Percentiles rank a stretch among this genome's conserved stretches.
Evolutionary conservation across 2,888 invertebrate genomes (phyloP).

Genomic region (Nephrotoma flavescens): DNA sequence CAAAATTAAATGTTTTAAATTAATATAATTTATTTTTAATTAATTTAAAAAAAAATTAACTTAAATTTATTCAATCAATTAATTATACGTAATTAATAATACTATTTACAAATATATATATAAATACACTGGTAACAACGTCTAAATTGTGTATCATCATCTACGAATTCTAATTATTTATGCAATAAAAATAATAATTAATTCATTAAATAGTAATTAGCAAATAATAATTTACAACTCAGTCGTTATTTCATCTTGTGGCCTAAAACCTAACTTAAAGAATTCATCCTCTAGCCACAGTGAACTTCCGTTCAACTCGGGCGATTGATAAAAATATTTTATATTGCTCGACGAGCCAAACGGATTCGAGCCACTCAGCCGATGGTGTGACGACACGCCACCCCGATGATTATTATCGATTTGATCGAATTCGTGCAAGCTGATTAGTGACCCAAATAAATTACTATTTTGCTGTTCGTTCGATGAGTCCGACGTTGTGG

Average conservation of each 20-base stretch:
- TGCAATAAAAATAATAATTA: background rate
- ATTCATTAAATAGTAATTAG: background rate
- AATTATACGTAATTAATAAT: background rate
- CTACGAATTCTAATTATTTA: background rate
- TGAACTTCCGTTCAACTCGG: conserved; percentile 37
- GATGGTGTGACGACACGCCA: conserved; percentile 19
- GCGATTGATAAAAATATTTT: conserved; percentile 10
- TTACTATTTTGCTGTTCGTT: conserved; percentile 22
- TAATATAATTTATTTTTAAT: background rate
- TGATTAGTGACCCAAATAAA: conserved; percentile 30
- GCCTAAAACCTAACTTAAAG: conserved; percentile 67
- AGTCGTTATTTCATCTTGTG: conserved; percentile 79
- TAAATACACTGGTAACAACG: conserved; percentile 4
- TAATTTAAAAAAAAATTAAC: background rate
- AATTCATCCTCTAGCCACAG: conserved; percentile 67
- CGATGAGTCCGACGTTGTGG: conserved; percentile 5
- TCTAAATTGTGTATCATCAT: background rate
- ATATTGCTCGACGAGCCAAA: conserved; percentile 1
- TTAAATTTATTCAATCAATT: background rate
- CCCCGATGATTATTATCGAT: conserved; percentile 34
- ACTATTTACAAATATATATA: background rate
- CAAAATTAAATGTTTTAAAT: background rate
- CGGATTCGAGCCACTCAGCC: background rate
- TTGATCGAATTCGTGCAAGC: conserved; percentile 33
- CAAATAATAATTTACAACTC: conserved; percentile 42